phyloP scores from a whole-genome alignment of 2,113 vertebrate species.

The Scolopax mira region DNA sequence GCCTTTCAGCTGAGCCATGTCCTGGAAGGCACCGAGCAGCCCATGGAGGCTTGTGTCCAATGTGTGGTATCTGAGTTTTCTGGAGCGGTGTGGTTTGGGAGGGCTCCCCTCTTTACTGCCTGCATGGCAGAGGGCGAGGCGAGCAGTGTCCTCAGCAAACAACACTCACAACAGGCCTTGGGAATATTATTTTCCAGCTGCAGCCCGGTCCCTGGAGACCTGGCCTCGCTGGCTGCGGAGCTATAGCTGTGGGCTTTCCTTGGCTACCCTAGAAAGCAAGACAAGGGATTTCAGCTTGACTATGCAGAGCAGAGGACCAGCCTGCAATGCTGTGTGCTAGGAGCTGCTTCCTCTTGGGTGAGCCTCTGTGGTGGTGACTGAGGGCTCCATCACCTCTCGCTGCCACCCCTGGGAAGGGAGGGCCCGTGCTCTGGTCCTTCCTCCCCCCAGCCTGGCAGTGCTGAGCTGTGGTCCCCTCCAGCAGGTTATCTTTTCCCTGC shows the following conservation, averaged over 20 bases:
- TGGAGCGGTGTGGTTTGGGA: neutral
- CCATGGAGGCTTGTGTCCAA: too few species aligned
- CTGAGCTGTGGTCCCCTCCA: accelerated
- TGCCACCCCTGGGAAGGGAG: neutral
- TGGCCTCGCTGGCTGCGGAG: neutral
- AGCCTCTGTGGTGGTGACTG: neutral
- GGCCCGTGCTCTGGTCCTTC: neutral
- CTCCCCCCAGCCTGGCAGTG: neutral
- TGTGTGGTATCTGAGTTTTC: neutral
- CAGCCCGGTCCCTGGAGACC: neutral
- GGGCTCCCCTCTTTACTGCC: accelerated
- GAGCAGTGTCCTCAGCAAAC: neutral
- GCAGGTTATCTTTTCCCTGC: conserved; percentile 12
- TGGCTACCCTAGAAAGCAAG: neutral
- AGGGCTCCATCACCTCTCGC: neutral
- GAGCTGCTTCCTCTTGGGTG: neutral
- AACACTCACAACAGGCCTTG: accelerated
- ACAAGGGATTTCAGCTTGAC: neutral
- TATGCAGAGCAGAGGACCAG: neutral
- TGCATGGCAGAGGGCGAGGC: neutral
- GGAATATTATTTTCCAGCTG: conserved; percentile 6
- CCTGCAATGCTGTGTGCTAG: neutral
- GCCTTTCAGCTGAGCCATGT: neutral
- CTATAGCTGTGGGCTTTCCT: neutral
- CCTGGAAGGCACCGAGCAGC: neutral